A percentile compares a stretch with the other conserved stretches of the same genome.
phyloP scores from a whole-genome alignment of 2,888 invertebrate species.

The Daptonema setosum region DNA sequence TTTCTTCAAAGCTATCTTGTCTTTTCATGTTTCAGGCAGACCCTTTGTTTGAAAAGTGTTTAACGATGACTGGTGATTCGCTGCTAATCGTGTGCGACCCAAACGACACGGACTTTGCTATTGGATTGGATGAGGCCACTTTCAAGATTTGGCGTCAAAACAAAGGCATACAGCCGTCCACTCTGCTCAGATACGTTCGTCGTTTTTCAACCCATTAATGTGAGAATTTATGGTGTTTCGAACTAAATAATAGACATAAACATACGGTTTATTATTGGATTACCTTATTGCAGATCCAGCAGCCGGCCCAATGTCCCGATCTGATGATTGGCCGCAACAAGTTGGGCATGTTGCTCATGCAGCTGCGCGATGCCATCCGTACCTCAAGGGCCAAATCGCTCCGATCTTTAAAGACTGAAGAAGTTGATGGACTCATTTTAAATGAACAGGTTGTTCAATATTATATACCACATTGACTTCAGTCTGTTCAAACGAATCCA shows the following conservation, averaged over 20 bases:
- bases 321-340: conserved; percentile 1
- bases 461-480: too few relatives aligned
- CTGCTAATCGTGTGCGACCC: conserved; percentile 2
- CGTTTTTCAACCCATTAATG: too few relatives aligned
- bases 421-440: too few relatives aligned
- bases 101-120: conserved; percentile 1
- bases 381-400: not conserved
- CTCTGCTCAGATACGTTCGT: not conserved
- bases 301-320: not conserved
- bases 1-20: not conserved
- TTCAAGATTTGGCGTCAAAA: not conserved
- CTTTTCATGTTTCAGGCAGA: too few relatives aligned
- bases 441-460: too few relatives aligned
- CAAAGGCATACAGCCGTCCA: not conserved
- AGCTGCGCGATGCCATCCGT: not conserved
- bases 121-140: conserved; percentile 1
- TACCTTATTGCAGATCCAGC: too few relatives aligned
- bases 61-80: not conserved
- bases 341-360: conserved; percentile 2
- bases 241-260: too few relatives aligned
- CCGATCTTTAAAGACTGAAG: too few relatives aligned
- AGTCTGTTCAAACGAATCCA: too few relatives aligned
- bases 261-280: too few relatives aligned
- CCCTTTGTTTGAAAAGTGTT: not conserved
- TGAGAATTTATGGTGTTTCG: too few relatives aligned